Percentiles rank a stretch among this genome's conserved stretches.
Conservation (phyloP, 2,113 vertebrate species). For the Daboia siamensis region DNA sequence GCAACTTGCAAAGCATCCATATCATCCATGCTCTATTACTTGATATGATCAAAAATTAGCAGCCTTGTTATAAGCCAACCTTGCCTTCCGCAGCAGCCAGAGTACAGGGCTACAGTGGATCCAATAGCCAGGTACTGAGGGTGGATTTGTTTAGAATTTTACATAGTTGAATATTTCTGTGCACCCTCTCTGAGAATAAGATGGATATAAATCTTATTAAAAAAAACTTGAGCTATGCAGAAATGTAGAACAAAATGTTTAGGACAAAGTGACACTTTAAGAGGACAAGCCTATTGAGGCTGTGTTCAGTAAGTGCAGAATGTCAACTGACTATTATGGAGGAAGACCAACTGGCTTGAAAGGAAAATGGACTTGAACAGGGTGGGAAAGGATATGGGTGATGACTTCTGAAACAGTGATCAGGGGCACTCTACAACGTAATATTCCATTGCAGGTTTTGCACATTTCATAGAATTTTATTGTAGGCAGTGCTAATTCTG, state of each 20-base stretch:
- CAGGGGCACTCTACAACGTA: not conserved
- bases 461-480: not conserved
- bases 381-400: not conserved
- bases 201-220: not conserved
- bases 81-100: not conserved
- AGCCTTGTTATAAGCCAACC: not conserved
- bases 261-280: not conserved
- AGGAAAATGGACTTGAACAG: not conserved
- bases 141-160: not conserved
- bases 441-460: not conserved
- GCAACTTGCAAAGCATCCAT: not conserved
- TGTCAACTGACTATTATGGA: not conserved
- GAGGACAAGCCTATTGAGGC: not conserved
- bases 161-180: not conserved
- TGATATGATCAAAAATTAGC: not conserved
- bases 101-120: not conserved
- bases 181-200: not conserved
- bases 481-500: not conserved
- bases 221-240: not conserved
- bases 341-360: not conserved
- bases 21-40: not conserved
- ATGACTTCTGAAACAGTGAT: not conserved
- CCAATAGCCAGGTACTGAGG: not conserved
- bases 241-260: not conserved
- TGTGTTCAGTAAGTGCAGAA: not conserved